These are phyloP conservation scores for Sapayoa aenigma DNA, from an alignment of 2,113 vertebrate species.

Conservation along the genomic window DNA sequence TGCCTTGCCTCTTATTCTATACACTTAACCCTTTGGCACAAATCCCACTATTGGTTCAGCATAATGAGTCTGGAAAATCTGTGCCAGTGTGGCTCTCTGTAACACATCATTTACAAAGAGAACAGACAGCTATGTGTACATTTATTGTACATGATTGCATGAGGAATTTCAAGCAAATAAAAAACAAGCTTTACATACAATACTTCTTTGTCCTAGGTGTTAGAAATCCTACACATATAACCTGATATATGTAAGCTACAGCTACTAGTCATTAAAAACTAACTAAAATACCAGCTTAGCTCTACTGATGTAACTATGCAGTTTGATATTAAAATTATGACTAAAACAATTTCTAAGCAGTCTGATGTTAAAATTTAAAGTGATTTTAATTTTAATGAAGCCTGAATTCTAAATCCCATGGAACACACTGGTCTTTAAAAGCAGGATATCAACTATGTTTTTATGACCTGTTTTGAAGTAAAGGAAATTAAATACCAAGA, in stretches of 20 bases:
- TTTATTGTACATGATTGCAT: neutral
- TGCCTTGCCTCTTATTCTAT: neutral
- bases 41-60: neutral
- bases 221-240: neutral
- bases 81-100: neutral
- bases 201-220: neutral
- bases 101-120: neutral
- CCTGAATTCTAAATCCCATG: neutral
- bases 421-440: neutral
- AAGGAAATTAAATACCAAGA: neutral
- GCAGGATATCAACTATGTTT: neutral
- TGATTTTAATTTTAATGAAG: neutral
- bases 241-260: neutral
- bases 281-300: neutral
- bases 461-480: neutral
- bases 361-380: neutral
- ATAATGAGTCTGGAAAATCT: neutral
- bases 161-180: neutral
- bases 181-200: neutral
- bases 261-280: neutral
- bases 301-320: neutral
- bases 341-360: neutral
- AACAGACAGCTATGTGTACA: neutral
- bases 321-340: neutral
- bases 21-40: neutral